Evolutionary conservation across 2,797 vertebrate species (phyloP).

Genomic region (Periparus ater): DNA sequence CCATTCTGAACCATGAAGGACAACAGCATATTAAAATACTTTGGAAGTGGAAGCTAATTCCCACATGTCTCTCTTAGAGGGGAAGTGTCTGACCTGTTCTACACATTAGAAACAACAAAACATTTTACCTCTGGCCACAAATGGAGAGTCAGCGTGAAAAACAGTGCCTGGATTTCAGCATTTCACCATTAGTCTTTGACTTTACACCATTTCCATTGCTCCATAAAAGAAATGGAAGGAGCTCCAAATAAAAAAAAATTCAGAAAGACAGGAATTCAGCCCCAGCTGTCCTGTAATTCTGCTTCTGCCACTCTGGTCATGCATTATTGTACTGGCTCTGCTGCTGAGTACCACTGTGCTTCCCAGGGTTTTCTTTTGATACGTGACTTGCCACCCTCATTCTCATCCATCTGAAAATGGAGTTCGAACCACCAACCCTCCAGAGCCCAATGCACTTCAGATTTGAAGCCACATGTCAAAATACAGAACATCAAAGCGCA

Average conservation of each 20-base stretch:
- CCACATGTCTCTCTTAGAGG: background rate
- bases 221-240: background rate
- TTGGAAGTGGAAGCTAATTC: background rate
- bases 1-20: background rate
- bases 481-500: background rate
- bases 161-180: background rate
- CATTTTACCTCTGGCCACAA: background rate
- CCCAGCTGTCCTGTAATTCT: background rate
- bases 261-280: background rate
- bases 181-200: background rate
- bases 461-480: constrained; percentile 2
- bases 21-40: background rate
- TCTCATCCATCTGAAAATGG: background rate
- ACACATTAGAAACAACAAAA: background rate
- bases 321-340: background rate
- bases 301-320: background rate
- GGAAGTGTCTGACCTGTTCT: background rate
- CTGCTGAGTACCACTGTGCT: background rate
- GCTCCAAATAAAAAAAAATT: background rate
- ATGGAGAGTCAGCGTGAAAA: background rate
- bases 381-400: background rate
- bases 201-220: background rate
- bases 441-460: background rate
- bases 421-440: background rate
- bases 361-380: background rate